Base-by-base conservation (phyloP, 2,113 vertebrate genomes). In the Pedetes capensis region DNA sequence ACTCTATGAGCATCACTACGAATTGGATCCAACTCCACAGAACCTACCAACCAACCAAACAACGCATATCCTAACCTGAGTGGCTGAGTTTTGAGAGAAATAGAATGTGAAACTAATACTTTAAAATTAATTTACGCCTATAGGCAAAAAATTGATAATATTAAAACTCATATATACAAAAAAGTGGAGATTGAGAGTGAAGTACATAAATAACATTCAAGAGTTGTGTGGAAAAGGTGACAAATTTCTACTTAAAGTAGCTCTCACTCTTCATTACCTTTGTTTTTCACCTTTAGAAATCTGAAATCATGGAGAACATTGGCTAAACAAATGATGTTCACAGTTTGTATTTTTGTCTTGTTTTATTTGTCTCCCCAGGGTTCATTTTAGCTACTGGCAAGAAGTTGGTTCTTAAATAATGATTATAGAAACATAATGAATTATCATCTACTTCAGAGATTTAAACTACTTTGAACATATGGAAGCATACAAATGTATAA, bases 71-170 rank as follows among this genome's bases (percentile, higher is more conserved):
- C 32, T 93, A 78, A 44, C 9, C 57, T 49, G 6, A 11, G 12
- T 75, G 14, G 23, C 47, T 76, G 29, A 90, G 37, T 44, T 81
- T 29, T 86, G 74, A 49, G 20, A 66, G 68, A 80, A 93, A 49
- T 23, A 53, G 34, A 68, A 14, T n/a, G 14, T 64, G 11, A 47
- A 5, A 64, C 20, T 64, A 90, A 57, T 59, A 55, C 80, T 88
- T 93, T 75, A 53, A 94, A 59, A 72, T n/a, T 64, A 93, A 88
- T 64, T 87, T 66, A 37, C 91, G 34, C 42, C 20, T 44, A 27
- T 47, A 47, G 51, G 10, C 20, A 59, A 68, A 91, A 83, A 55
- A 92, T 68, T 74, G 57, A 68, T 72, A 59, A 74, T 78, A 42
- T 93, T 78, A 83, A 92, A 83, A 79, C 18, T 84, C 29, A 44